Base-by-base conservation (phyloP, 2,797 vertebrate species). In the Decapterus maruadsi region DNA sequence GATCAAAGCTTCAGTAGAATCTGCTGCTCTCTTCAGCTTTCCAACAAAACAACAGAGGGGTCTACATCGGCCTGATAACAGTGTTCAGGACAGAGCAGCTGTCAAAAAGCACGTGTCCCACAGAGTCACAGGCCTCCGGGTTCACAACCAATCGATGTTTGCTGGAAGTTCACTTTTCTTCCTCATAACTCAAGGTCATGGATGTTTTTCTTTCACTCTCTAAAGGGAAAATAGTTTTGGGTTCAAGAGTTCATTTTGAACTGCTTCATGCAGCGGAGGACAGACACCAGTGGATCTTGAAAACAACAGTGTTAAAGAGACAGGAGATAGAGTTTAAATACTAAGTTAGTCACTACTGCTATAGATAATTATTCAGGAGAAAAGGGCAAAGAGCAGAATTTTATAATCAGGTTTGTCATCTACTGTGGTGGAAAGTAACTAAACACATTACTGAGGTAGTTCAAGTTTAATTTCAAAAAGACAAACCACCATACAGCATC, bases 391-490 rank as follows among this genome's bases (percentile, higher is more conserved):
- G 8, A 0, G 46, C 17, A n/a, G 5, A n/a, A n/a, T 48, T n/a
- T 2, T 48, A n/a, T n/a, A 9, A n/a, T 48, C 7, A n/a, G 19
- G 8, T 9, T n/a, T 50, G n/a, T 50, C 8, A 50, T 50, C 8
- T 11, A 9, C 17, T 10, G 48, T 17, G 38, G 38, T 11, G 38
- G 38, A 40, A 40, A 10, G 38, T 10, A 40, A 40, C 38, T 40
- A 34, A 34, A 5, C 31, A 38, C 38, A 10, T 40, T 40, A 40
- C 38, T 38, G 38, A 38, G 38, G 38, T 38, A 38, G 63, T 65
- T 68, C 77, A 99, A 34, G 4, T 34, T 5, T 6, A 34, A 34
- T 34, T 34, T 34, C 6, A 34, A 34, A 34, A 34, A 34, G 31
- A 6, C 6, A 34, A 4, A 26, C 26, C 26, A 34, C 31, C 31